These are phyloP conservation scores for Platerodrilus igneus DNA, from an alignment of 2,888 invertebrate species.

Conservation along the genomic window DNA sequence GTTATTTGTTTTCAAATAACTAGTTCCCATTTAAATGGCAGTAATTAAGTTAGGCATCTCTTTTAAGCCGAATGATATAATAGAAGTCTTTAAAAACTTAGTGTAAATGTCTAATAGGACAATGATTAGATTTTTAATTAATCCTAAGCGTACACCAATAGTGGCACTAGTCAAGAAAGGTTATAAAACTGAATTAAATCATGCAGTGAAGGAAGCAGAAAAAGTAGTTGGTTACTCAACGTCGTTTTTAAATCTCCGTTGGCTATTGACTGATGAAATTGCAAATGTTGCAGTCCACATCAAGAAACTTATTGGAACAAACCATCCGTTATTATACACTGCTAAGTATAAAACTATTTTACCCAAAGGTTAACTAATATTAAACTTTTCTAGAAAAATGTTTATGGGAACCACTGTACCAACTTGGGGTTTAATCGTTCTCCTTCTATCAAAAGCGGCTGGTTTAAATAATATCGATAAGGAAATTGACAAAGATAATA, in stretches of 20 bases:
- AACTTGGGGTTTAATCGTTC: conserved; percentile 87
- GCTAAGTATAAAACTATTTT: no score
- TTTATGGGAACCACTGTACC: conserved; percentile 71
- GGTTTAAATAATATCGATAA: conserved; percentile 75
- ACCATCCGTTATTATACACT: conserved; percentile 88
- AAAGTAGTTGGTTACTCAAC: conserved; percentile 95
- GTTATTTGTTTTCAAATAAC: no score
- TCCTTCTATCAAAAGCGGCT: conserved; percentile 87
- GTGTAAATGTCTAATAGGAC: no score
- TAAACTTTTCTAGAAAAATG: conserved; percentile 16
- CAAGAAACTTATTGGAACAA: conserved; percentile 85
- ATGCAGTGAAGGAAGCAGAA: conserved; percentile 89
- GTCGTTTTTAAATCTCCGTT: conserved; percentile 84
- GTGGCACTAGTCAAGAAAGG: no score
- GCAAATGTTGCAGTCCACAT: conserved; percentile 89
- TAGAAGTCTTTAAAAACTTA: no score
- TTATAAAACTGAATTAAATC: conserved; percentile 72
- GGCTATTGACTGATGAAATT: conserved; percentile 92
- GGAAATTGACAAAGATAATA: conserved; percentile 79
- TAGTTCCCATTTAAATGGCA: no score
- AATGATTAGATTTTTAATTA: no score
- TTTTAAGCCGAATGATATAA: no score
- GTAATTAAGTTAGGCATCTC: no score
- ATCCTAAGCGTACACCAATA: no score
- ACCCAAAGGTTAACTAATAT: no score